Evolutionary conservation across 1,140 invertebrate species (phyloP).

Genomic region (Gonioctena quinquepunctata): DNA sequence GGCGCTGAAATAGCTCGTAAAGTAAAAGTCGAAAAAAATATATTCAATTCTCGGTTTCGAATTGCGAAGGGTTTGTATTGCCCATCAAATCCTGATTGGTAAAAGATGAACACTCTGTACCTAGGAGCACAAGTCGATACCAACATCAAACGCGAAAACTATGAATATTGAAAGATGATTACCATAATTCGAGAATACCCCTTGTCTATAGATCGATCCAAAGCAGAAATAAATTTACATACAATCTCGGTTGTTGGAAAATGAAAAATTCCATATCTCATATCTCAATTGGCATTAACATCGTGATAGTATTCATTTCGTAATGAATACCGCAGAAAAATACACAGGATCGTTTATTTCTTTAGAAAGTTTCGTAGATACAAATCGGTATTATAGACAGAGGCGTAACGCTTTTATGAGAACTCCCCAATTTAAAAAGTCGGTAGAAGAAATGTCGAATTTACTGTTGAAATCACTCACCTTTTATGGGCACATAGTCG

Average conservation of each 20-base stretch:
- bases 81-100: no score
- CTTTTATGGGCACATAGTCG: no score
- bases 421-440: no score
- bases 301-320: constrained; percentile 25
- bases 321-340: constrained; percentile 26
- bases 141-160: background rate
- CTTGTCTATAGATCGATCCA: background rate
- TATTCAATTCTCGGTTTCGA: no score
- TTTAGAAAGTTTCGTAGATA: constrained; percentile 32
- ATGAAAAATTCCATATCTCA: background rate
- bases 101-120: no score
- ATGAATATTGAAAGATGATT: background rate
- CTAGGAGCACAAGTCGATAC: no score
- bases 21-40: no score
- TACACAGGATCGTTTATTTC: constrained; percentile 33
- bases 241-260: background rate
- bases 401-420: background rate
- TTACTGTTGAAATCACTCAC: no score
- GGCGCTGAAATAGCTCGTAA: no score
- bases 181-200: background rate
- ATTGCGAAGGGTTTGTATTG: no score
- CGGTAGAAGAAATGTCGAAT: no score
- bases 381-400: constrained; percentile 11
- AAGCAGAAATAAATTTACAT: background rate
- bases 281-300: constrained; percentile 9